A percentile compares a stretch with the other conserved stretches of the same genome.
Conservation (phyloP, 2,797 vertebrate species). For the Enteromius trimaculatus region DNA sequence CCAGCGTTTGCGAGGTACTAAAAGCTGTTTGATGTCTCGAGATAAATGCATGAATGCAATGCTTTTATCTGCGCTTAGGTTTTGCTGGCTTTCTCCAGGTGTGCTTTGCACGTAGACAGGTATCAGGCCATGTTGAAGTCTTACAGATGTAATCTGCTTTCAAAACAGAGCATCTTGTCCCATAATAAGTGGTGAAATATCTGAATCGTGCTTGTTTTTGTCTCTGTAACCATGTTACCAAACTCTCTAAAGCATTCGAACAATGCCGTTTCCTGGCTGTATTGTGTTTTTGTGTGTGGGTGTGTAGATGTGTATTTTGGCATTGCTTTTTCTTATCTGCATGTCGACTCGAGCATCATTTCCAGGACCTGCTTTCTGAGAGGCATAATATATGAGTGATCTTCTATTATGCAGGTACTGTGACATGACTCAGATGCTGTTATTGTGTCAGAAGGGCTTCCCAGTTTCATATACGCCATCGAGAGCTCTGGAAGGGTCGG, state of each 20-base stretch:
- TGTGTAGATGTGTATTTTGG: not conserved
- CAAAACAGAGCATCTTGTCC: not conserved
- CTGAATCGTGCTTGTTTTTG: not conserved
- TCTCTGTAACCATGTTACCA: not conserved
- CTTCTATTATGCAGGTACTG: not conserved
- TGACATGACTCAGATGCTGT: slow-evolving; percentile 20
- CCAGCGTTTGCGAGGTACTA: slow-evolving; percentile 30
- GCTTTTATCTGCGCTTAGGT: slow-evolving; percentile 15
- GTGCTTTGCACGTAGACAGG: not conserved
- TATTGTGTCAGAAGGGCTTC: not conserved
- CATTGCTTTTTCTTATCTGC: not conserved
- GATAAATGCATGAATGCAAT: slow-evolving; percentile 8
- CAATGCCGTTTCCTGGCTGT: not conserved
- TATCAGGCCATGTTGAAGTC: not conserved
- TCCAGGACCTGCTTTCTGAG: not conserved
- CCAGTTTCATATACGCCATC: not conserved
- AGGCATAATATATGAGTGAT: not conserved
- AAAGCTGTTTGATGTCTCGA: slow-evolving; percentile 34
- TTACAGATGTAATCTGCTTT: not conserved
- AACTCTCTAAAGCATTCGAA: not conserved
- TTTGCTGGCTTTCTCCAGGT: not conserved
- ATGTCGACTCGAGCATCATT: not conserved
- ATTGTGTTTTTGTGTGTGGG: not conserved
- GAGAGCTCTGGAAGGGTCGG: slow-evolving; percentile 6
- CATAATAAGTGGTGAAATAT: not conserved